phyloP scores from a whole-genome alignment of 2,888 invertebrate genomes.

The Carcina quercana region DNA sequence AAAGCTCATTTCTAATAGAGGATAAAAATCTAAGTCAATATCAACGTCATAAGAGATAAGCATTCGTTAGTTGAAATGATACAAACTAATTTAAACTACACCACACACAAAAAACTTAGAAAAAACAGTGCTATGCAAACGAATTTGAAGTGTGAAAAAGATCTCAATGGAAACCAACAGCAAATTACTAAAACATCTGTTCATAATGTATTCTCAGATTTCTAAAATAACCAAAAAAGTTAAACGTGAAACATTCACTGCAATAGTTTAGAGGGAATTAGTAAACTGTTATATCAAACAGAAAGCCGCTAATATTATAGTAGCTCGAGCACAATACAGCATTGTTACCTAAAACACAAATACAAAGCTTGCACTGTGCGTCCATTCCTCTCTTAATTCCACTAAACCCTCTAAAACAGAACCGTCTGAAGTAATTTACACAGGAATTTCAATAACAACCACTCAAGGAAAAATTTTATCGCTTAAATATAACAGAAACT shows the following conservation, averaged over 20 bases:
- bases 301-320: slow-evolving; percentile 33
- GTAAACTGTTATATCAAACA: slow-evolving; percentile 39
- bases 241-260: neutral
- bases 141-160: no score
- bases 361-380: slow-evolving; percentile 51
- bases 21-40: no score
- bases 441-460: slow-evolving; percentile 49
- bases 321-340: slow-evolving; percentile 41
- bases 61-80: no score
- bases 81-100: no score
- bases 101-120: no score
- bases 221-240: no score
- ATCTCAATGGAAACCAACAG: no score
- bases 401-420: slow-evolving; percentile 52
- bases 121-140: no score
- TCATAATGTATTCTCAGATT: no score
- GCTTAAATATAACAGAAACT: slow-evolving; percentile 57
- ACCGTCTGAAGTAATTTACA: slow-evolving; percentile 47
- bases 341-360: slow-evolving; percentile 48
- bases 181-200: no score
- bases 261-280: slow-evolving; percentile 8
- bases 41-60: no score
- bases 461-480: slow-evolving; percentile 39
- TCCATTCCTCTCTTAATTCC: slow-evolving; percentile 46
- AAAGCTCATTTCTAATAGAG: no score